phyloP scores from a whole-genome alignment of 2,113 vertebrate species.

The Balaeniceps rex region DNA sequence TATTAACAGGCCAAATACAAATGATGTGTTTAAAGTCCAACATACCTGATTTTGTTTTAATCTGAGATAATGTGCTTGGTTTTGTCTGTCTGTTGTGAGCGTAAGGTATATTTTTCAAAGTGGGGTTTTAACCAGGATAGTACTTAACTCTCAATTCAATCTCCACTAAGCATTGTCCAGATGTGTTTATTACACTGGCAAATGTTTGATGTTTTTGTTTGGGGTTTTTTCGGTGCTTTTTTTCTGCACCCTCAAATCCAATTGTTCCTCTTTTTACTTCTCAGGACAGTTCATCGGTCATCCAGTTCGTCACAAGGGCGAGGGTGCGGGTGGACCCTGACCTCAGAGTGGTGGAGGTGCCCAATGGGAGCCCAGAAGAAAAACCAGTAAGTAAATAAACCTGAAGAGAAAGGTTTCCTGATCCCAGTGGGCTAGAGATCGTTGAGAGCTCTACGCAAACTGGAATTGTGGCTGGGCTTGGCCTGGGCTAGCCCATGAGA shows the following conservation, averaged over 20 bases:
- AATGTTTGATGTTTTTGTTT: background rate
- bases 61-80: background rate
- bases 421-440: background rate
- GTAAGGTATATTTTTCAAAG: background rate
- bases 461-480: background rate
- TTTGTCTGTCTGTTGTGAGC: background rate
- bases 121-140: background rate
- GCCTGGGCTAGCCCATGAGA: background rate
- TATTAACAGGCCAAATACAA: background rate
- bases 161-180: background rate
- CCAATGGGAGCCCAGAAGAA: slow-evolving; percentile 84
- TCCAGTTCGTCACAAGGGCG: slow-evolving; percentile 91
- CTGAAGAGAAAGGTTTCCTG: background rate
- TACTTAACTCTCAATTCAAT: background rate
- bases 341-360: slow-evolving; percentile 81
- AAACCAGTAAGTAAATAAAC: slow-evolving; percentile 81
- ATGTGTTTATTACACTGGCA: background rate
- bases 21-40: background rate
- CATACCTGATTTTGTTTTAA: background rate
- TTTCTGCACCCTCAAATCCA: background rate
- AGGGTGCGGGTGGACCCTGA: slow-evolving; percentile 78
- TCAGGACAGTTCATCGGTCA: slow-evolving; percentile 94
- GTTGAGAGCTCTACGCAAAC: background rate
- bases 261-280: background rate
- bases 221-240: background rate